These are phyloP conservation scores for Garra rufa DNA, from an alignment of 2,113 vertebrate genomes.

Conservation along the genomic window DNA sequence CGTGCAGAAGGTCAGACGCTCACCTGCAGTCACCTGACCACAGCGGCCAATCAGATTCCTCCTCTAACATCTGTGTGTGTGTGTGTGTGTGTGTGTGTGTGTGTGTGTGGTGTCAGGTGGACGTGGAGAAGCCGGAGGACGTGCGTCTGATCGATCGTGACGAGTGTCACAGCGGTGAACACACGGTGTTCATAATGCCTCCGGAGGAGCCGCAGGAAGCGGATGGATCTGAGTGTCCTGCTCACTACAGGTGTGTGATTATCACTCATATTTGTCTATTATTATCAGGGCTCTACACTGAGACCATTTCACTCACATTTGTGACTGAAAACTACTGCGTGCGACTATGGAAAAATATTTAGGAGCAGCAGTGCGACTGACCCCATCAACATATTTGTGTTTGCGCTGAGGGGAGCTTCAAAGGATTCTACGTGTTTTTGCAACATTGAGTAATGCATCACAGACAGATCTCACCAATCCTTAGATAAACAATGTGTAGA, in stretches of 20 bases:
- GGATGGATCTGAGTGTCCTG: conserved; percentile 78
- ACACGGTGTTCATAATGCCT: conserved; percentile 93
- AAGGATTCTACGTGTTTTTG: too few relatives aligned
- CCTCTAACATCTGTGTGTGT: neutral
- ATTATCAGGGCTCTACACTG: too few relatives aligned
- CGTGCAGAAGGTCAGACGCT: conserved; percentile 83
- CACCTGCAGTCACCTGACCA: neutral
- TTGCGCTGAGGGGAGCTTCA: too few relatives aligned
- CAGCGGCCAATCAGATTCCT: conserved; percentile 1
- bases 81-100: neutral
- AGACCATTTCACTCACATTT: too few relatives aligned
- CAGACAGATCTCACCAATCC: too few relatives aligned
- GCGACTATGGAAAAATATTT: too few relatives aligned
- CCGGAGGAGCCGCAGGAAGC: conserved; percentile 83
- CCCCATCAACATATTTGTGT: too few relatives aligned
- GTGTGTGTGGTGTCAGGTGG: conserved; percentile 77
- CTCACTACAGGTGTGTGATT: conserved; percentile 80
- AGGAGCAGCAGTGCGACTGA: too few relatives aligned
- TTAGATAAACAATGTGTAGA: too few relatives aligned
- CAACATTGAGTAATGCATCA: too few relatives aligned
- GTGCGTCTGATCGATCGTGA: conserved; percentile 85
- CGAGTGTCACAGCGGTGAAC: conserved; percentile 85
- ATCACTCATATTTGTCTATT: too few relatives aligned
- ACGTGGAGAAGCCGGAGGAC: conserved; percentile 87
- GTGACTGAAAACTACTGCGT: too few relatives aligned